Evolutionary conservation across 2,797 vertebrate species (phyloP), one percentile per base, ranked within the genome.

Genomic region (Coracias cyanogaster): DNA sequence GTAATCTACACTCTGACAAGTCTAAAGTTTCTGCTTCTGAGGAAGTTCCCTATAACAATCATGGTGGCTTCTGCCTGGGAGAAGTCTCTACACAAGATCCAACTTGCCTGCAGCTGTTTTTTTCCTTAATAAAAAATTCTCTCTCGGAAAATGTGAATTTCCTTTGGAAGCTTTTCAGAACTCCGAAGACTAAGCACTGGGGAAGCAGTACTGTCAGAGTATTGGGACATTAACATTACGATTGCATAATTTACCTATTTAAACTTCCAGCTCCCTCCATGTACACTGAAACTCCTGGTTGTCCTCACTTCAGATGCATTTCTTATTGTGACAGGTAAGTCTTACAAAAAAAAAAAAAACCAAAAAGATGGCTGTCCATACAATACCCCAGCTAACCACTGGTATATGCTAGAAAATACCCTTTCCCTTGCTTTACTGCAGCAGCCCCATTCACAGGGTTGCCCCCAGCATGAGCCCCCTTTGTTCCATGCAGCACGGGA

Each of bases 281-380:
- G 26, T 2, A 20, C 52, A 12, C 28, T 2, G 24, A 24, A 54
- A 4, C 31, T 41, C 31, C 52, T 2, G 62, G 25, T 3, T 67
- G 39, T 6, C 60, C 64, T 69, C 13, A 3, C 83, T 51, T 12
- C 10, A 54, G 65, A 39, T 29, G 20, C 22, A 15, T 15, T 79
- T 52, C 55, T 70, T 52, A 57, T 6, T 7, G 29, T 29, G n/a
- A 20, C 25, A 55, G 58, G 31, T 7, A 12, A 35, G 22, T 5
- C 58, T 49, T 37, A 37, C 10, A 37, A 37, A 37, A 37, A 43
- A 43, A 43, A 9, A 57, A 16, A 29, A 14, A 22, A 15, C 41
- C 41, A 25, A 21, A 7, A 0, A 0, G 29, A 2, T 2, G 39
- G 7, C 48, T 41, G n/a, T 10, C 66, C 35, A 3, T 3, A 19